phyloP scores from a whole-genome alignment of 2,797 vertebrate genomes.

The Antennarius maculatus region DNA sequence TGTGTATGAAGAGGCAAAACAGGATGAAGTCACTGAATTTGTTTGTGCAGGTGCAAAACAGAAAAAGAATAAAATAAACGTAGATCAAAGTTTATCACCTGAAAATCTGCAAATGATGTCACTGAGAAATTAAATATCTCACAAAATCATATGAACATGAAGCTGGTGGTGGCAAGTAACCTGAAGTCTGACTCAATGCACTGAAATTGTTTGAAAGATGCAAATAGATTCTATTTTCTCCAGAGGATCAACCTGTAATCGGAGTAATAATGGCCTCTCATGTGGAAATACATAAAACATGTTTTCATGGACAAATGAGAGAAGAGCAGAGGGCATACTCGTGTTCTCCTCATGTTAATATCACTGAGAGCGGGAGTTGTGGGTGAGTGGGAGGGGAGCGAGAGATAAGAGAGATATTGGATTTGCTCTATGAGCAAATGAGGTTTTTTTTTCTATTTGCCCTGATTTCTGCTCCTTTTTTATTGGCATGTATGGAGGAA shows the following conservation, averaged over 20 bases:
- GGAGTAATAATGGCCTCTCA: constrained; percentile 30
- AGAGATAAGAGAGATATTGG: constrained; percentile 75
- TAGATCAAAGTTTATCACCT: constrained; percentile 32
- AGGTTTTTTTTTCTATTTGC: constrained; percentile 57
- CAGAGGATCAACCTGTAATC: constrained; percentile 23
- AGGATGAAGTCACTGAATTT: constrained; percentile 68
- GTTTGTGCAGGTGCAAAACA: constrained; percentile 27
- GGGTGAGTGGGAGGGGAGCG: constrained; percentile 77
- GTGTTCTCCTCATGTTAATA: constrained; percentile 64
- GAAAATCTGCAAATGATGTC: constrained; percentile 22
- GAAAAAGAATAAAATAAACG: constrained; percentile 9
- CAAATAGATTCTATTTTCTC: constrained; percentile 16
- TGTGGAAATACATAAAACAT: constrained; percentile 46
- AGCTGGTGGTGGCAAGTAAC: constrained; percentile 23
- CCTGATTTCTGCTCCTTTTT: constrained; percentile 66
- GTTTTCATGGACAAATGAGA: constrained; percentile 48
- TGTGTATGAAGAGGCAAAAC: constrained; percentile 50
- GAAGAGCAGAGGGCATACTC: constrained; percentile 39
- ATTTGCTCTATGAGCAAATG: constrained; percentile 62
- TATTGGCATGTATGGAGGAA: constrained; percentile 60
- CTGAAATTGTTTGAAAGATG: constrained; percentile 17
- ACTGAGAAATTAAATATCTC: constrained; percentile 11
- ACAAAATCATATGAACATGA: constrained; percentile 23
- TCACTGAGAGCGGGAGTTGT: constrained; percentile 56
- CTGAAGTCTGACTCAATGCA: constrained; percentile 33